Evolutionary conservation across 2,888 invertebrate species (phyloP), one percentile per base, ranked within the genome.

Genomic region (Drosophila monieri): DNA sequence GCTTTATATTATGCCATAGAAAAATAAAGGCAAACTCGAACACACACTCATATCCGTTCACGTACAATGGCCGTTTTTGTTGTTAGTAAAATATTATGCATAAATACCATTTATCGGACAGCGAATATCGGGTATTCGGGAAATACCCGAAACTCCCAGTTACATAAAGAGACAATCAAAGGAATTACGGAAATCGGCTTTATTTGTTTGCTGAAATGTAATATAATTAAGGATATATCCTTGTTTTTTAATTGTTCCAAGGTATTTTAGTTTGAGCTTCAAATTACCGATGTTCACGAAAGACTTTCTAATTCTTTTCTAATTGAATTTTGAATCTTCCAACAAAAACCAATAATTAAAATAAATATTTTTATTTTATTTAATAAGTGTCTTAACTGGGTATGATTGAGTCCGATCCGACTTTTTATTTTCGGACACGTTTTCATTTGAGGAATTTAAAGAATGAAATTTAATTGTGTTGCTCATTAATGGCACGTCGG

Each of bases 401-500:
- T 58, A 61, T 30, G 10, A 12, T 12, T 5, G n/a, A 58, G 58
- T 47, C 47, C 6, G 6, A n/a, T 41, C 23, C 21, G 8, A 1
- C 3, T 18, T 18, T 18, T 18, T 2, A 8, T 1, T 1, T 6
- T 3, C 3, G 5, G 37, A 14, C 48, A 30, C 52, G 51, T 67
- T 67, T 59, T 49, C 23, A 75, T 46, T 80, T 75, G 73, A 78
- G 67, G 62, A 77, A 77, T 72, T 72, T 80, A 55, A 60, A 73
- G 71, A 77, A 71, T 77, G 67, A 65, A 80, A 81, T 81, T 85
- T 79, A 80, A 80, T 80, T 80, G 81, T 85, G 76, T 58, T 64
- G 69, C 80, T 80, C 85, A 80, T 80, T 80, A 80, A 80, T 71
- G 66, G 77, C 77, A 60, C 66, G 66, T 77, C 64, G 74, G 64